These are phyloP conservation scores for Leucopternis melanops DNA, from an alignment of 2,113 vertebrate genomes.

Conservation along the genomic window DNA sequence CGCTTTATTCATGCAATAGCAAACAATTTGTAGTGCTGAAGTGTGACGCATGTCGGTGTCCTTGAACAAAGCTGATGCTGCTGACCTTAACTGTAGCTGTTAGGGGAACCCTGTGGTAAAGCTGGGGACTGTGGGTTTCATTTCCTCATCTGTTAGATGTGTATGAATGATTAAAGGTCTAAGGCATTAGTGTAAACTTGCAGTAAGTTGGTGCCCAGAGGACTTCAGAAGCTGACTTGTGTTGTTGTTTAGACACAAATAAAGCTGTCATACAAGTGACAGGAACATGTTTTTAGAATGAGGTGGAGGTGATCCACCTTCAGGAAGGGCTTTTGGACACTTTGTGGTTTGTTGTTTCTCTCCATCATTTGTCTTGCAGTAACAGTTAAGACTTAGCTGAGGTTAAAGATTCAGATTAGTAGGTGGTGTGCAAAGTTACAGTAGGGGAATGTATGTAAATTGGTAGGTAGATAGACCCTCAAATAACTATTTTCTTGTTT, in stretches of 20 bases:
- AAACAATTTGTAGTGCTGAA: background rate
- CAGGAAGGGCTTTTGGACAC: background rate
- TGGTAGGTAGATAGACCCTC: background rate
- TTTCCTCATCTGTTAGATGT: rapidly evolving
- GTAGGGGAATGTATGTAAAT: background rate
- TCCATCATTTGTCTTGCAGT: background rate
- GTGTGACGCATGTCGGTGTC: rapidly evolving
- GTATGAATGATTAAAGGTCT: background rate
- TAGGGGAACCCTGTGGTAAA: background rate
- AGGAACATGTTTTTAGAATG: background rate
- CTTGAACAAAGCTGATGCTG: background rate
- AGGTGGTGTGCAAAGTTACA: background rate
- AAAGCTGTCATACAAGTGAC: background rate
- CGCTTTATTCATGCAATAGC: background rate
- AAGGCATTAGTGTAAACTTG: background rate
- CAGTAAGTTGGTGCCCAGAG: background rate
- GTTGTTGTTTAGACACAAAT: background rate
- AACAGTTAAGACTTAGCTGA: background rate
- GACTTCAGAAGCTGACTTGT: background rate
- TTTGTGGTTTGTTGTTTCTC: background rate
- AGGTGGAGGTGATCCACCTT: background rate
- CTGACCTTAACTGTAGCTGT: background rate
- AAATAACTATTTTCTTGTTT: background rate
- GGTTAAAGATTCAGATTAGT: background rate
- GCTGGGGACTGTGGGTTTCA: background rate